phyloP scores from a whole-genome alignment of 1,140 invertebrate genomes.

The Apocrypta bakeri region DNA sequence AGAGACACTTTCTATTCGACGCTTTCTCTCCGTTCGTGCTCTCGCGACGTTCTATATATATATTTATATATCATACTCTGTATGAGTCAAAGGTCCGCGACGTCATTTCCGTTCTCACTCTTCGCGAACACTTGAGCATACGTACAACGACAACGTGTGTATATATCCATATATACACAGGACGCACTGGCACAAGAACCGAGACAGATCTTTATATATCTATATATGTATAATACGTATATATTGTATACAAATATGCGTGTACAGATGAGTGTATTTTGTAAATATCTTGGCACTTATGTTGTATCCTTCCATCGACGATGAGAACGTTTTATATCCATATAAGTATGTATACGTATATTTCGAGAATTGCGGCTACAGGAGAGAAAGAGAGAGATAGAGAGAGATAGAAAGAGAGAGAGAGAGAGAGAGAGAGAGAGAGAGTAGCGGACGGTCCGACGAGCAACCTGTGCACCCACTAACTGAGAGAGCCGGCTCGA shows the following conservation, averaged over 20 bases:
- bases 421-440: no score
- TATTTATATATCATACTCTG: neutral
- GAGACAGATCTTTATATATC: no score
- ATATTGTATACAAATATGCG: neutral
- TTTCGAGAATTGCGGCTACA: constrained; percentile 29
- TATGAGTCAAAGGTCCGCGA: neutral
- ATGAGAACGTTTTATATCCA: neutral
- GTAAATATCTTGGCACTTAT: neutral
- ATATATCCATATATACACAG: neutral
- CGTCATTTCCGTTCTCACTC: neutral
- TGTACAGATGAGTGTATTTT: neutral
- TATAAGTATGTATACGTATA: no score
- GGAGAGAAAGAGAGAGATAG: no score
- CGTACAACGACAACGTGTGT: neutral
- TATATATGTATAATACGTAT: no score
- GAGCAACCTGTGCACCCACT: constrained; percentile 68
- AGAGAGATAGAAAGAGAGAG: no score
- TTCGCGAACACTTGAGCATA: neutral
- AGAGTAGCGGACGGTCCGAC: constrained; percentile 55
- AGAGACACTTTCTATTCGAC: neutral
- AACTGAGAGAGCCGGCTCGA: constrained; percentile 65
- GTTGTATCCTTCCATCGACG: no score
- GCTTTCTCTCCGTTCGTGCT: neutral
- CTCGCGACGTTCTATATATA: neutral
- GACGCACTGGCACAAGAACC: neutral